A percentile compares a stretch with the other conserved stretches of the same genome.
These are phyloP conservation scores for Vultur gryphus DNA, from an alignment of 2,797 vertebrate genomes.

Conservation along the genomic window DNA sequence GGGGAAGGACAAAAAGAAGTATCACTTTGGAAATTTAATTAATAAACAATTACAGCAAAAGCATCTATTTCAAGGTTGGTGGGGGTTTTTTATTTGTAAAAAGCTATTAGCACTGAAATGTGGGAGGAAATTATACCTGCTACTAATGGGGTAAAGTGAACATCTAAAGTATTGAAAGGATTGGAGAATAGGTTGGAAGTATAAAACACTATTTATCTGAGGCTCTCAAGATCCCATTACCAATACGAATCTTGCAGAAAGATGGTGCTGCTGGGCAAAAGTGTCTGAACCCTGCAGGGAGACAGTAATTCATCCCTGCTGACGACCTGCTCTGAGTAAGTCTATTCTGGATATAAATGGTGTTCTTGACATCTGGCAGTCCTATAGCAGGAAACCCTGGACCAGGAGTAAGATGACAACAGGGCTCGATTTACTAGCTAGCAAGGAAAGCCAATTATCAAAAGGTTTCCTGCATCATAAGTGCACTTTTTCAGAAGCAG, in stretches of 20 bases:
- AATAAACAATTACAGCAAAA: background rate
- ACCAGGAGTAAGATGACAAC: background rate
- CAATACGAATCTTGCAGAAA: background rate
- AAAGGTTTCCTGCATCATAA: background rate
- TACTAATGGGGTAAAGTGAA: background rate
- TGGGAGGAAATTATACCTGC: background rate
- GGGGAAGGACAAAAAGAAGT: background rate
- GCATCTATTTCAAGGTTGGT: background rate
- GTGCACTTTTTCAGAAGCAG: background rate
- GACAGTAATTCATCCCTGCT: background rate
- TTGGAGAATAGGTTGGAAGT: background rate
- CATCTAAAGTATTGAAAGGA: background rate
- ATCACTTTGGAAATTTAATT: background rate
- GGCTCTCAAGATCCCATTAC: background rate
- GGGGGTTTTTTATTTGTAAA: background rate
- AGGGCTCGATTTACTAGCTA: background rate
- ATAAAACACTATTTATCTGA: background rate
- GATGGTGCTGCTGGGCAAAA: background rate
- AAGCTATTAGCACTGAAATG: background rate
- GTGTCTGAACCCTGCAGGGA: background rate
- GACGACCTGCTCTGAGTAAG: background rate
- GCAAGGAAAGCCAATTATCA: background rate
- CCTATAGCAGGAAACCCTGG: background rate
- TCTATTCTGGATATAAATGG: background rate
- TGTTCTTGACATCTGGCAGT: background rate